These are phyloP conservation scores for Melanotus villosus DNA, from an alignment of 2,888 invertebrate genomes.

Conservation along the genomic window DNA sequence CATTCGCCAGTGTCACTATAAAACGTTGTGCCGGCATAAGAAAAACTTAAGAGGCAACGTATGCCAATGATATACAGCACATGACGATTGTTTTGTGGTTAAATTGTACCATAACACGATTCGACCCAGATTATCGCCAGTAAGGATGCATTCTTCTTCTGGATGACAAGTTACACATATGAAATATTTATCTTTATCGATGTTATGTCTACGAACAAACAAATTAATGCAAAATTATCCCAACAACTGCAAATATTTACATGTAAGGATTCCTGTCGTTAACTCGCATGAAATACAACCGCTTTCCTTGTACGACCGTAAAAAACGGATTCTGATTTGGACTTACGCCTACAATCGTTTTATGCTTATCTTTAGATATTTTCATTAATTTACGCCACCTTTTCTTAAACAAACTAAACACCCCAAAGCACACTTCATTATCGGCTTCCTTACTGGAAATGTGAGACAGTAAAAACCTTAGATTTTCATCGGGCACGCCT, in stretches of 20 bases:
- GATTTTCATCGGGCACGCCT: neutral
- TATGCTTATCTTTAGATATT: conserved; percentile 42
- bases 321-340: conserved; percentile 38
- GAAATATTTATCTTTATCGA: too few species aligned
- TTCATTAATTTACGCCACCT: neutral
- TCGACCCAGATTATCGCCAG: too few species aligned
- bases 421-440: neutral
- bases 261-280: too few species aligned
- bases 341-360: conserved; percentile 55
- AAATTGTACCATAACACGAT: too few species aligned
- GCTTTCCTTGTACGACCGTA: conserved; percentile 48
- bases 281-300: conserved; percentile 54
- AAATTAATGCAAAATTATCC: too few species aligned
- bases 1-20: conserved; percentile 84
- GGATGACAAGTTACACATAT: too few species aligned
- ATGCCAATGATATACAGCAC: conserved; percentile 78
- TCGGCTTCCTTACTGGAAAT: neutral
- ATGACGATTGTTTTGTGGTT: conserved; percentile 92
- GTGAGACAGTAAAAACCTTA: neutral
- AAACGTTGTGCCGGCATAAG: conserved; percentile 76
- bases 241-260: too few species aligned
- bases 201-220: too few species aligned
- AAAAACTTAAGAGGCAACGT: conserved; percentile 78
- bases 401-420: neutral
- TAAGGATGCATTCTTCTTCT: too few species aligned